Base-by-base conservation (phyloP, 2,113 vertebrate species). In the Aphyosemion australe region DNA sequence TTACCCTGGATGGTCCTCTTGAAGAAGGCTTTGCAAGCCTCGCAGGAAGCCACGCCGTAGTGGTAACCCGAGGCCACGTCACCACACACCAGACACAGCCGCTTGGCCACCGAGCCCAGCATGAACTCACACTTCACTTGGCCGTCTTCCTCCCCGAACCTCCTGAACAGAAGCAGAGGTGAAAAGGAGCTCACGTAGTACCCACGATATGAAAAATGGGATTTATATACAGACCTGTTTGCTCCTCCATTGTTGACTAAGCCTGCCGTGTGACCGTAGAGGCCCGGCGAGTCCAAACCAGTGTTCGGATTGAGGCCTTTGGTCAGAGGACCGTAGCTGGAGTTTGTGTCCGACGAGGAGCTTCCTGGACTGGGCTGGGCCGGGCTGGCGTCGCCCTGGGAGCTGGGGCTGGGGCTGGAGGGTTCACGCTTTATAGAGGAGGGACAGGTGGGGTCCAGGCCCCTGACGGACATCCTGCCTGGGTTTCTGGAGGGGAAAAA, bases 401-500 rank as follows among this genome's bases (percentile, higher is more conserved):
- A 99, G 88, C 95, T 95, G 43, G 96, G 96, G 89, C 95, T 98
- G 21, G 95, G 97, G 89, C 97, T 99, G 66, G 95, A 94, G 68
- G 97, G 95, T 89, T 99, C 97, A 80, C 96, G 94, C 94, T 99
- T 99, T 93, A 99, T 96, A 77, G 95, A 95, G 39, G 95, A 87
- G 88, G 95, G 95, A 91, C 94, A 95, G 92, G 92, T 93, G 78
- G 94, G 94, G 92, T 97, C 95, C 93, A 96, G 90, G 93, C 95
- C 96, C 94, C 96, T 96, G 93, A 93, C 94, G 88, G 96, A 97
- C 96, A 99, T 97, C 95, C 96, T 96, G 95, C 94, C 93, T 87
- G 96, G 93, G 91, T 94, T 93, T 91, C 97, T 99, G 81, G 6
- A 55, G 20, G 55, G n/a, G 47, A 12, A 54, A 12, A 52, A 12